phyloP scores from a whole-genome alignment of 2,797 vertebrate species.

The Rhinichthys osculus region DNA sequence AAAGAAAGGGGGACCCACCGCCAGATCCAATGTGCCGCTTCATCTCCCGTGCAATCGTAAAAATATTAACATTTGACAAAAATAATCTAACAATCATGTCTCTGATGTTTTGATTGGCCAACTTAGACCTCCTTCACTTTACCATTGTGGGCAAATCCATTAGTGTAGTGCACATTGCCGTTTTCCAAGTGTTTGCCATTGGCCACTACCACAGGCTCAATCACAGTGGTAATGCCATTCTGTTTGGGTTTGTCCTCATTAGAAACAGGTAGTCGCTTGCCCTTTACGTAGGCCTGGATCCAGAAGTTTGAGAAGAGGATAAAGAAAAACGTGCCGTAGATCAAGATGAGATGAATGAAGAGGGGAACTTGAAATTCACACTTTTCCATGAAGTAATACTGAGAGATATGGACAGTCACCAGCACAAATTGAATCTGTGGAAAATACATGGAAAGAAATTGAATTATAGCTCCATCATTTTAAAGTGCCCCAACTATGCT shows the following conservation, averaged over 20 bases:
- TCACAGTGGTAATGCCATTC: constrained; percentile 67
- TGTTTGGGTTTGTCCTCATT: constrained; percentile 57
- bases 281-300: constrained; percentile 96
- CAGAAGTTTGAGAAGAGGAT: constrained; percentile 97
- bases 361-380: constrained; percentile 91
- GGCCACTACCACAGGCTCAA: constrained; percentile 55
- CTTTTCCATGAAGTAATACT: constrained; percentile 97
- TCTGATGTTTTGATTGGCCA: constrained; percentile 28
- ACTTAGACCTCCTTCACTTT: constrained; percentile 92
- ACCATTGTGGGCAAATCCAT: constrained; percentile 74
- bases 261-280: constrained; percentile 85
- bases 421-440: constrained; percentile 91
- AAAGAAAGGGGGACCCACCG: constrained; percentile 61
- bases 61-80: constrained; percentile 42
- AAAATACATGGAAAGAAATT: constrained; percentile 12
- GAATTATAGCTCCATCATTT: neutral
- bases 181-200: constrained; percentile 80
- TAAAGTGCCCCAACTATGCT: neutral
- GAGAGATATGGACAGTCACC: constrained; percentile 92
- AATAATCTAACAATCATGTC: constrained; percentile 44
- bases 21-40: constrained; percentile 62
- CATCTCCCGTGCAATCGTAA: constrained; percentile 65
- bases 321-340: constrained; percentile 95
- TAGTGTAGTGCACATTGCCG: constrained; percentile 72
- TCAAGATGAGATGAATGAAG: constrained; percentile 96